Evolutionary conservation across 2,113 vertebrate genomes (phyloP).

Genomic region (Psophia crepitans): DNA sequence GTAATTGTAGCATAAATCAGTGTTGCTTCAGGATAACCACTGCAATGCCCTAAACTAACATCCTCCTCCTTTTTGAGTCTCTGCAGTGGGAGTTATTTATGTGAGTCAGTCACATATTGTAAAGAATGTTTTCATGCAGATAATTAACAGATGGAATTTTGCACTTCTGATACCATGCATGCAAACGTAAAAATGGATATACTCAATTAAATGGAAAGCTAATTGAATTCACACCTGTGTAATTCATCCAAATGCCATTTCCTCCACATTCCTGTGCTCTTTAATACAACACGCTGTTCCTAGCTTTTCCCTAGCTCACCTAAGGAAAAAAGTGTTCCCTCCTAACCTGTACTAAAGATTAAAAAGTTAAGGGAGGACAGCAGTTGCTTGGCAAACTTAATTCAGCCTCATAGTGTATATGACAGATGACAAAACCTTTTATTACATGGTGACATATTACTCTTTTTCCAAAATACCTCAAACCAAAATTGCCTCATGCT

Average conservation of each 20-base stretch:
- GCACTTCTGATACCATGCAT: neutral
- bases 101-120: neutral
- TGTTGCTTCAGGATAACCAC: neutral
- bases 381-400: neutral
- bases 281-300: neutral
- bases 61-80: neutral
- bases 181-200: neutral
- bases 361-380: neutral
- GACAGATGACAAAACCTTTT: neutral
- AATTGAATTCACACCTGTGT: neutral
- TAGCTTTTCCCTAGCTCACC: neutral
- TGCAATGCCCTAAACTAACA: neutral
- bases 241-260: neutral
- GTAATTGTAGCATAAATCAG: neutral
- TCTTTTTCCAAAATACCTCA: neutral
- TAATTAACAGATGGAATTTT: neutral
- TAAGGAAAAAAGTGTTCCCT: neutral
- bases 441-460: neutral
- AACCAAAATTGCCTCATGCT: neutral
- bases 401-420: neutral
- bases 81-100: neutral
- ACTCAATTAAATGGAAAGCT: neutral
- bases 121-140: neutral
- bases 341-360: neutral
- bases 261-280: neutral